Conservation (phyloP, 2,888 invertebrate species). For the Aproaerema taeniolella region DNA sequence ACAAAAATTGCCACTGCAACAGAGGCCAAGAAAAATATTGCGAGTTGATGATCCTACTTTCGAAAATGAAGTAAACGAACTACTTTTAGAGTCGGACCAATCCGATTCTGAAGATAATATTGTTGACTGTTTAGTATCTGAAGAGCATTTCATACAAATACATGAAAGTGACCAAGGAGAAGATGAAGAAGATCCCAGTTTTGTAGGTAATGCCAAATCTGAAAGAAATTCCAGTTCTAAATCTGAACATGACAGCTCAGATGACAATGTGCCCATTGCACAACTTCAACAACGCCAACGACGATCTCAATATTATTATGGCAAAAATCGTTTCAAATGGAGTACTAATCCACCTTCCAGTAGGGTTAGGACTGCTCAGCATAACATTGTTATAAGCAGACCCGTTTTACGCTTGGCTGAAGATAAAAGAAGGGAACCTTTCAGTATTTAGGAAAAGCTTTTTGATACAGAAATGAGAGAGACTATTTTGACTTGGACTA, state of each 20-base stretch:
- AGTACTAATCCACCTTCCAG: constrained; percentile 3
- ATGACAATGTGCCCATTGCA: constrained; percentile 1
- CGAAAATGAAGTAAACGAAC: constrained; percentile 4
- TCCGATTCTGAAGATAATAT: constrained; percentile 7
- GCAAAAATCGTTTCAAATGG: constrained; percentile 5
- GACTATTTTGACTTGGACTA: constrained; percentile 8
- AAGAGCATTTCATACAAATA: constrained; percentile 1
- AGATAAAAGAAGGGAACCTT: constrained; percentile 3
- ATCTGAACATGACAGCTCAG: constrained; percentile 3
- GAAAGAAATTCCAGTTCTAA: constrained; percentile 2
- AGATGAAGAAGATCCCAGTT: not conserved
- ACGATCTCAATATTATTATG: constrained; percentile 4
- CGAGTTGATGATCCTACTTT: constrained; percentile 2
- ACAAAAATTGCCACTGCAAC: not conserved
- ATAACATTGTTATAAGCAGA: constrained; percentile 3
- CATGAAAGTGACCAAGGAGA: constrained; percentile 7
- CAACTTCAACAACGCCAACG: constrained; percentile 1
- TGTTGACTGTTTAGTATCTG: constrained; percentile 7
- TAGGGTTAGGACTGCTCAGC: constrained; percentile 3
- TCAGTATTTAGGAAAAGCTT: constrained; percentile 7
- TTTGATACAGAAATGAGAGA: constrained; percentile 6
- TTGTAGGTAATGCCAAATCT: not conserved
- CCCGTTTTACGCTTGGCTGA: constrained; percentile 1
- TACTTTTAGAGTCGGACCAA: constrained; percentile 3
- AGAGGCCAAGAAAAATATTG: constrained; percentile 1